Evolutionary conservation across 2,113 vertebrate species (phyloP), one percentile per base, ranked within the genome.

Genomic region (Petroica traversi): DNA sequence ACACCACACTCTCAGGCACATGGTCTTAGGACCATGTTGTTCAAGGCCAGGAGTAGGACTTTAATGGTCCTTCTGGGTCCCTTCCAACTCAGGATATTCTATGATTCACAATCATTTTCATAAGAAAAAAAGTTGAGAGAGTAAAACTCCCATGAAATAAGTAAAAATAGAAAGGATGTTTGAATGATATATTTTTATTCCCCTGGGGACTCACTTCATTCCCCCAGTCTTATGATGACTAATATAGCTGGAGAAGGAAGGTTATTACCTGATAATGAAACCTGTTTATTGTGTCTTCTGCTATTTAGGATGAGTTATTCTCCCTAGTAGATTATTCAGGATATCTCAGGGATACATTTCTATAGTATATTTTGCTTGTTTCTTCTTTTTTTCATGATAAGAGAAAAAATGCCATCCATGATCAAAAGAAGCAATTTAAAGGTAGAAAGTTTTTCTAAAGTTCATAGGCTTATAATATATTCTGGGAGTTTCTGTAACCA

Each of bases 301-400:
- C 52, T 91, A 28, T 80, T 80, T 89, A 81, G 31, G 52, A 81
- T 71, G 25, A 84, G 34, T 24, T 85, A 34, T 84, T 95, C 95
- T 40, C 24, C 68, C 24, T 19, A 67, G 24, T 4, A 88, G 40
- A 52, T 74, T 91, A 55, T 49, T 69, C 48, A 78, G 45, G 33
- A 62, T 68, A 55, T 94, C 57, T 89, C 63, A 62, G 14, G 31
- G 11, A 54, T 36, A 57, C 5, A 34, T 77, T 94, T 72, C 57
- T 72, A 10, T 3, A 38, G 2, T 8, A 41, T 1, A 26, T 64
- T 33, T 86, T 68, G 1, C 41, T 46, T 74, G 6, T n/a, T 48
- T 24, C 33, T 48, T 71, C 11, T 8, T 41, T 64, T 74, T 40
- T 23, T 5, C 3, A 20, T 23, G 5, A 10, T 62, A 49, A 48